These are phyloP conservation scores for Myiozetetes cayanensis DNA, from an alignment of 2,113 vertebrate genomes.

Conservation along the genomic window DNA sequence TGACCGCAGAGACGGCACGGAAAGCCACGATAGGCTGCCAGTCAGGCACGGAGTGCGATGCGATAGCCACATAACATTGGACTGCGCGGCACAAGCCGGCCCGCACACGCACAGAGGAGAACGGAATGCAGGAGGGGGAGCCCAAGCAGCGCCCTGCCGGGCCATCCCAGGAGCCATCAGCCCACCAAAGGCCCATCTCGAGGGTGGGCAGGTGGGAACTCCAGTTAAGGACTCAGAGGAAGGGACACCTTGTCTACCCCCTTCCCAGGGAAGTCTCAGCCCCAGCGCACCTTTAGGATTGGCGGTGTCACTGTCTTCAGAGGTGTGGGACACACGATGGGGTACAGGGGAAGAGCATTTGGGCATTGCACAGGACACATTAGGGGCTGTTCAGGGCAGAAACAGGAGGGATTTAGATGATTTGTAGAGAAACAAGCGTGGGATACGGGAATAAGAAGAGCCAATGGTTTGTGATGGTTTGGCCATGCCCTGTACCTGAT, in stretches of 20 bases:
- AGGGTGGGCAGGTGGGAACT: not conserved
- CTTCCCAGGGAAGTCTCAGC: not conserved
- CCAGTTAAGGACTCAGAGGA: not conserved
- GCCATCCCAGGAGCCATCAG: not conserved
- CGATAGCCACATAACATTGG: rapidly evolving
- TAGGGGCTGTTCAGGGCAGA: not conserved
- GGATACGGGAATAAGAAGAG: not conserved
- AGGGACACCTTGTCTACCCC: not conserved
- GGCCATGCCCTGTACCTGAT: too few species aligned
- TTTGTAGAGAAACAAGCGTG: not conserved
- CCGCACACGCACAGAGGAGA: not conserved
- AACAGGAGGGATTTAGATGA: not conserved
- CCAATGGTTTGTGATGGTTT: rapidly evolving
- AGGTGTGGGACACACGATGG: not conserved
- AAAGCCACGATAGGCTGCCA: rapidly evolving
- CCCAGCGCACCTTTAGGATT: not conserved
- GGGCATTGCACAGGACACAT: not conserved
- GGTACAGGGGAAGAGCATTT: not conserved
- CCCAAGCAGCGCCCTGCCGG: not conserved
- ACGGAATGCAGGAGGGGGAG: not conserved
- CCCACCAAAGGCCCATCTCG: not conserved
- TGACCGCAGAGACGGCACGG: rapidly evolving
- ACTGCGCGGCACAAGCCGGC: rapidly evolving
- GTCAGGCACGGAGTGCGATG: rapidly evolving
- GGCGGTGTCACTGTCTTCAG: not conserved